A percentile compares a stretch with the other conserved stretches of the same genome.
Evolutionary conservation across 2,797 vertebrate genomes (phyloP).

Genomic region (Sphaeramia orbicularis): DNA sequence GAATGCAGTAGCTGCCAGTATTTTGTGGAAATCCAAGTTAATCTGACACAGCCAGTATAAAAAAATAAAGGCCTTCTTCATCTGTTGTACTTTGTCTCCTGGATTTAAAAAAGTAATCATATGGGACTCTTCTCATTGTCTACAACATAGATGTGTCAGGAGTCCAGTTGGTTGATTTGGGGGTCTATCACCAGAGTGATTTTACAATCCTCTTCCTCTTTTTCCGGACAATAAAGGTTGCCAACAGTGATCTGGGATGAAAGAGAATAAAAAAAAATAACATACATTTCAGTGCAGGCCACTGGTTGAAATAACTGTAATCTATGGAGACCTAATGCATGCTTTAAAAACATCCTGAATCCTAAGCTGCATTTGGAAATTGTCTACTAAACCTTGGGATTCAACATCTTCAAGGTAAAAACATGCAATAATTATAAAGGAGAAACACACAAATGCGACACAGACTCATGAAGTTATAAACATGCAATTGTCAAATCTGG

Average conservation of each 20-base stretch:
- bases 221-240: slow-evolving; percentile 28
- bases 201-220: slow-evolving; percentile 50
- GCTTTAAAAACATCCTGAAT: too few species aligned
- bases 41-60: neutral
- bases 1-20: neutral
- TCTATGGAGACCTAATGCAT: too few species aligned
- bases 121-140: too few species aligned
- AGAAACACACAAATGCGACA: too few species aligned
- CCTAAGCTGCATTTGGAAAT: too few species aligned
- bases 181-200: slow-evolving; percentile 52
- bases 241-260: slow-evolving; percentile 7
- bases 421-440: too few species aligned
- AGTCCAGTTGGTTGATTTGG: neutral
- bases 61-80: neutral
- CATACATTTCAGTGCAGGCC: too few species aligned
- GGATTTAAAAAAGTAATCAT: neutral
- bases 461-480: too few species aligned
- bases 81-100: neutral
- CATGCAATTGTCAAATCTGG: too few species aligned
- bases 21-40: neutral
- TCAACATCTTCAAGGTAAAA: too few species aligned
- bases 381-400: too few species aligned
- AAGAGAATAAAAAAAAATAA: neutral
- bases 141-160: neutral
- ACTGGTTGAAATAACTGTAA: too few species aligned